Percentiles rank a stretch among this genome's conserved stretches.
phyloP scores from a whole-genome alignment of 1,140 invertebrate species.

The Aporrectodea caliginosa region DNA sequence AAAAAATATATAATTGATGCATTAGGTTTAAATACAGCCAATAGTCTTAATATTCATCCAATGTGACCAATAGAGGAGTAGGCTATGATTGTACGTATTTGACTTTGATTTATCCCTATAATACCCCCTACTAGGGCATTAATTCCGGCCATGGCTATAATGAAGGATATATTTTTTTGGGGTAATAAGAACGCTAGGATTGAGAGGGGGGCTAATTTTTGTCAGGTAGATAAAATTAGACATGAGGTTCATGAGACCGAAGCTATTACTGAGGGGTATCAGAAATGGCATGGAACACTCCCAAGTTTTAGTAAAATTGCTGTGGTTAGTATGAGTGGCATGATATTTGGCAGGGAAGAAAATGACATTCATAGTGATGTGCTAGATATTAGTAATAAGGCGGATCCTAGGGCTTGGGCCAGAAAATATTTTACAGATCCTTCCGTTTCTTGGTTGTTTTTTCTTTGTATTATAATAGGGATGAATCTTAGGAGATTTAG shows the following conservation, averaged over 20 bases:
- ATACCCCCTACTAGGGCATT: background rate
- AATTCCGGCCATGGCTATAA: background rate
- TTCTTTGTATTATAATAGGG: conserved; percentile 14
- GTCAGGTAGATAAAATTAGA: background rate
- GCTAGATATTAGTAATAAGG: conserved; percentile 2
- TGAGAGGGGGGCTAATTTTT: background rate
- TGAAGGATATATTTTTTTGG: background rate
- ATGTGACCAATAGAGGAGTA: conserved; percentile 4
- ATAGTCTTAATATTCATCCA: background rate
- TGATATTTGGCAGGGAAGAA: background rate
- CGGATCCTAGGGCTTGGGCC: conserved; percentile 6
- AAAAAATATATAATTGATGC: background rate
- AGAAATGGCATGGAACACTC: conserved; percentile 11
- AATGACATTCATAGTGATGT: background rate
- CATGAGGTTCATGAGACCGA: background rate
- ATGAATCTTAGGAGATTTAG: conserved; percentile 21
- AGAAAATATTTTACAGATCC: conserved; percentile 16
- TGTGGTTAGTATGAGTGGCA: background rate
- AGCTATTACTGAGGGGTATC: conserved; percentile 8
- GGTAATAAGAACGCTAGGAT: background rate
- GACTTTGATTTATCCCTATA: background rate
- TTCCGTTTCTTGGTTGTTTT: background rate
- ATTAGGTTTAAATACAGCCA: background rate
- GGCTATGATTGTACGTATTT: background rate
- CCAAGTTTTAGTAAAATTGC: conserved; percentile 12